phyloP scores from a whole-genome alignment of 2,888 invertebrate genomes.

The Dynastes maya region DNA sequence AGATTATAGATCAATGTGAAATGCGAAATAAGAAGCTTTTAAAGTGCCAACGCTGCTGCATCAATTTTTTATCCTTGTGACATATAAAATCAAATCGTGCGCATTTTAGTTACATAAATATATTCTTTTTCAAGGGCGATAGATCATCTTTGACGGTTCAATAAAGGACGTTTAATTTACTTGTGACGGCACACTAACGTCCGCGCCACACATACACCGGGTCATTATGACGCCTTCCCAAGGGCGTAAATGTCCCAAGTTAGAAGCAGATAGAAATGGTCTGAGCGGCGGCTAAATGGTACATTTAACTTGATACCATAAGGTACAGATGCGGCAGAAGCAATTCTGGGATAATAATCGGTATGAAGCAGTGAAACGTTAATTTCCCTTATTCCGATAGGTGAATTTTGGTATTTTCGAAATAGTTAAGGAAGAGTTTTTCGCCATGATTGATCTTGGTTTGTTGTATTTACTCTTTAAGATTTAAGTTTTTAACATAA shows the following conservation, averaged over 20 bases:
- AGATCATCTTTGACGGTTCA: slow-evolving; percentile 29
- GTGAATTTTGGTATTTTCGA: no score
- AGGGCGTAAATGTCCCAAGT: slow-evolving; percentile 19
- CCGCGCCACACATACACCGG: slow-evolving; percentile 17
- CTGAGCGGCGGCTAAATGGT: slow-evolving; percentile 14
- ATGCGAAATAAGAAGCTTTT: no score
- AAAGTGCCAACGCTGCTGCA: background rate
- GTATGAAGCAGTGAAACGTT: slow-evolving; percentile 10
- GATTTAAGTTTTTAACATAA: no score
- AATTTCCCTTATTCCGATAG: background rate
- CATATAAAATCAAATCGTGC: background rate
- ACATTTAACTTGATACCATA: slow-evolving; percentile 34
- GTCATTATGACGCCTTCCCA: slow-evolving; percentile 14
- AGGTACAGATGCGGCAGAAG: slow-evolving; percentile 12
- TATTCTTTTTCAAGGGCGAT: background rate
- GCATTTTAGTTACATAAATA: background rate
- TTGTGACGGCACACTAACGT: slow-evolving; percentile 18
- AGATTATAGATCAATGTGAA: no score
- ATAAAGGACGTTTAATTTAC: slow-evolving; percentile 42
- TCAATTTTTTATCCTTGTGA: background rate
- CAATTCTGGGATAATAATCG: background rate
- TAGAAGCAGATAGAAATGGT: slow-evolving; percentile 12
- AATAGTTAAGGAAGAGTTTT: no score
- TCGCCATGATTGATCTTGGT: no score
- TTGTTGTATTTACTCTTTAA: no score